Percentiles rank a stretch among this genome's conserved stretches.
These are phyloP conservation scores for Psittacara wagleri DNA, from an alignment of 2,113 vertebrate genomes.

Conservation along the genomic window DNA sequence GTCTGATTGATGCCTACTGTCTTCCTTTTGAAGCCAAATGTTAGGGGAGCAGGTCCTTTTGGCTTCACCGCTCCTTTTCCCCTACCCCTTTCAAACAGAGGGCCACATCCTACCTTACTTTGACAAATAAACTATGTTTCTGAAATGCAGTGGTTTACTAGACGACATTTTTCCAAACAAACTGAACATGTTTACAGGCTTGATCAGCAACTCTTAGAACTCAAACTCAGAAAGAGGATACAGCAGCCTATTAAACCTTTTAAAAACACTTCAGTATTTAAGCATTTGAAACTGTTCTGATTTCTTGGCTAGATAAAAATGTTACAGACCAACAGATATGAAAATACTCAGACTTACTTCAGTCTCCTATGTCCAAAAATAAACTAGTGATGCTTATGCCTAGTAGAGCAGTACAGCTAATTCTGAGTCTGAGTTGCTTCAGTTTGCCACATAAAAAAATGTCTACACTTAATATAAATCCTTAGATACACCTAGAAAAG, in stretches of 20 bases:
- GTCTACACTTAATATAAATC: background rate
- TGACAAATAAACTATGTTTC: background rate
- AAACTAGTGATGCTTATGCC: background rate
- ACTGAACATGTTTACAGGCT: background rate
- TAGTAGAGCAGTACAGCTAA: background rate
- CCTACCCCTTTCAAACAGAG: background rate
- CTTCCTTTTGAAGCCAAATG: background rate
- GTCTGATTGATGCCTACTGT: background rate
- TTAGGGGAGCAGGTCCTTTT: background rate
- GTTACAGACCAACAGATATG: background rate
- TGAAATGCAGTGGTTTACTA: background rate
- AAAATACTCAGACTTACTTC: background rate
- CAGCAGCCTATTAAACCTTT: background rate
- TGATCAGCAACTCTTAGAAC: background rate
- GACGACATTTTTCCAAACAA: background rate
- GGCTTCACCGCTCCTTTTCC: background rate
- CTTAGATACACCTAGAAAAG: background rate
- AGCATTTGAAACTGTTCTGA: background rate
- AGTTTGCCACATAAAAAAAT: background rate
- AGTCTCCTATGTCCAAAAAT: background rate
- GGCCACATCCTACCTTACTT: background rate
- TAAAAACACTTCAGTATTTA: background rate
- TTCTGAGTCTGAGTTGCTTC: background rate
- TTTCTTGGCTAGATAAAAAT: background rate
- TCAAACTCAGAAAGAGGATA: background rate